Evolutionary conservation across 2,888 invertebrate genomes (phyloP), one percentile per base, ranked within the genome.

Genomic region (Eustalomyia histrio): DNA sequence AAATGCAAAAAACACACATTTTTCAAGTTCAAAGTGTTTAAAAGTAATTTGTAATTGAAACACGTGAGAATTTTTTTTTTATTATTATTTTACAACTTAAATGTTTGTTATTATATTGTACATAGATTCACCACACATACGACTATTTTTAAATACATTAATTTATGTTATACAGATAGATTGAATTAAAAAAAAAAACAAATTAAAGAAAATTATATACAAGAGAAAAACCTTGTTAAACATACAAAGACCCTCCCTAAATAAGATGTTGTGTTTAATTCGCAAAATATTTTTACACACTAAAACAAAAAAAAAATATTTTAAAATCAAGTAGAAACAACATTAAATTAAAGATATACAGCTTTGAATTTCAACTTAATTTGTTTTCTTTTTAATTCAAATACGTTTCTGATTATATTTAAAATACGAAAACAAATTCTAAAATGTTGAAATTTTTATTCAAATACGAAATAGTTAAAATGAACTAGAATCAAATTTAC

Each of bases 1-100:
- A 29, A 52, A 21, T 29, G 7, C 12, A 47, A 39, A 39, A 60
- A 39, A 50, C 35, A 67, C 33, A 73, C 18, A 81, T 63, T 79
- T 80, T 81, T 81, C 81, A 81, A 81, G 81, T 81, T 81, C 81
- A 81, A 81, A 81, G 79, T 79, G 60, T 81, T 81, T 81, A 81
- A 81, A 79, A 75, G 79, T 81, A 78, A 81, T 81, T 81, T 81
- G 81, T 81, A 81, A 79, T 79, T 81, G 81, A 81, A 81, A 81
- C 81, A 81, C 79, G 81, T 81, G 81, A 81, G 81, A 81, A 81
- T 79, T 78, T 73, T 29, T 29, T 6, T 29, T 24, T 24, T 24
- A n/a, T n/a, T n/a, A n/a, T n/a, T n/a, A 1, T 29, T 29, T 81
- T 65, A 79, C 61, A 67, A 29, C 29, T 55, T 52, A 58, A 71